Evolutionary conservation across 2,113 vertebrate species (phyloP), one percentile per base, ranked within the genome.

Genomic region (Tragelaphus imberbis): DNA sequence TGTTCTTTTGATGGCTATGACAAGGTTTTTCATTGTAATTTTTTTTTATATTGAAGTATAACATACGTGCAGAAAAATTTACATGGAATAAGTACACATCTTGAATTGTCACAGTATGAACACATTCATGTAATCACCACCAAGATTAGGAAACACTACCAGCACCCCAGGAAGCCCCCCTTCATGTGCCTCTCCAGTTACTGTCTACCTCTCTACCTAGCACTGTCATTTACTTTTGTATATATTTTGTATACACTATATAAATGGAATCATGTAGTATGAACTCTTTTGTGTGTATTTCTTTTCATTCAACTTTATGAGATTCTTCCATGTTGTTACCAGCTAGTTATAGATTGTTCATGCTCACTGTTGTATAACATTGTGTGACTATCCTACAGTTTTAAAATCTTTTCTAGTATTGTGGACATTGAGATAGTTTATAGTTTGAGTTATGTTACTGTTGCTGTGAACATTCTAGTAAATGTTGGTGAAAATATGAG

Each of bases 381-480:
- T 94, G 12, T 77, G 2, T 87, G 23, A 61, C 4, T 80, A 36
- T 80, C n/a, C 27, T 28, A 75, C 21, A 44, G 7, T 61, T 91
- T 71, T 53, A 44, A 53, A 81, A 91, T 81, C 28, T 40, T 71
- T 80, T 87, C 19, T 71, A 47, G n/a, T 58, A n/a, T 58, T 65
- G 28, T 7, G 30, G 51, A 77, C 49, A 86, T 68, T 68, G 33
- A 7, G 14, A 23, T 81, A 40, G 30, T 96, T 96, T 80, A 40
- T 40, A 71, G 59, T 87, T 96, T 96, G 7, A 17, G 4, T 94
- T 80, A 80, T 86, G 80, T 61, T 80, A 90, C 11, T 53, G 12
- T 87, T 96, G 33, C 91, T 94, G 3, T 96, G 92, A 84, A 56
- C 79, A 89, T 93, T 63, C 55, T 96, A 56, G 55, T 93, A 61